phyloP scores from a whole-genome alignment of 2,888 invertebrate genomes.

The Malachius bipustulatus region DNA sequence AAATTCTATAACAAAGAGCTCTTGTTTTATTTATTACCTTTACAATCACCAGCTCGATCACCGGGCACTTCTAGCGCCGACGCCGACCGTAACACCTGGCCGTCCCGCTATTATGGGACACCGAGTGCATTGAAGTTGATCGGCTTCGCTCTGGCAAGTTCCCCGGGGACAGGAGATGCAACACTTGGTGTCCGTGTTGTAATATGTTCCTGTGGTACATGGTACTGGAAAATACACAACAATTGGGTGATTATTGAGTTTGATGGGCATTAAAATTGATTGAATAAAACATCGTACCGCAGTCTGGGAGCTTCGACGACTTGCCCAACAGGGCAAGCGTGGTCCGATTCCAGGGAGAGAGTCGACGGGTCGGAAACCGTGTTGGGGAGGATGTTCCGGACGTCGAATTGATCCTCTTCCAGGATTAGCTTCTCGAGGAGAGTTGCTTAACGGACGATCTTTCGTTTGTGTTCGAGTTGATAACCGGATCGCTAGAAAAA shows the following conservation, averaged over 20 bases:
- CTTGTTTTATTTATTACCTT: conserved; percentile 48
- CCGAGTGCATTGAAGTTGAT: conserved; percentile 75
- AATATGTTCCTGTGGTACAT: conserved; percentile 83
- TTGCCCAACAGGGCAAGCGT: conserved; percentile 85
- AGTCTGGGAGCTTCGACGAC: conserved; percentile 89
- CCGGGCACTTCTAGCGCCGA: conserved; percentile 78
- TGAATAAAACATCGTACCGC: conserved; percentile 49
- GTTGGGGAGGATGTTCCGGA: conserved; percentile 84
- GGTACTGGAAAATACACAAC: conserved; percentile 48
- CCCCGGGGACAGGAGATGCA: conserved; percentile 81
- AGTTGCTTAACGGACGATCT: conserved; percentile 71
- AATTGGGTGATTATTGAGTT: too few species aligned
- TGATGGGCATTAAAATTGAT: too few species aligned
- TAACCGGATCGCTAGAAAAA: conserved; percentile 68
- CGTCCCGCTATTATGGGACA: conserved; percentile 88
- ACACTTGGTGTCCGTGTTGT: conserved; percentile 59
- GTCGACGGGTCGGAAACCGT: conserved; percentile 90
- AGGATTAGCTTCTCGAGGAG: conserved; percentile 81
- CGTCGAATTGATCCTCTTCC: conserved; percentile 89
- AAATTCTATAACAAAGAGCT: conserved; percentile 6
- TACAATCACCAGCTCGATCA: conserved; percentile 85
- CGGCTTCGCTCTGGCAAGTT: conserved; percentile 87
- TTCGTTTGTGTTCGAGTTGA: conserved; percentile 77
- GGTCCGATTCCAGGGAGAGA: conserved; percentile 74
- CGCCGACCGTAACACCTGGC: conserved; percentile 74